Conservation (phyloP, 2,113 vertebrate genomes). For the Tachysurus fulvidraco region DNA sequence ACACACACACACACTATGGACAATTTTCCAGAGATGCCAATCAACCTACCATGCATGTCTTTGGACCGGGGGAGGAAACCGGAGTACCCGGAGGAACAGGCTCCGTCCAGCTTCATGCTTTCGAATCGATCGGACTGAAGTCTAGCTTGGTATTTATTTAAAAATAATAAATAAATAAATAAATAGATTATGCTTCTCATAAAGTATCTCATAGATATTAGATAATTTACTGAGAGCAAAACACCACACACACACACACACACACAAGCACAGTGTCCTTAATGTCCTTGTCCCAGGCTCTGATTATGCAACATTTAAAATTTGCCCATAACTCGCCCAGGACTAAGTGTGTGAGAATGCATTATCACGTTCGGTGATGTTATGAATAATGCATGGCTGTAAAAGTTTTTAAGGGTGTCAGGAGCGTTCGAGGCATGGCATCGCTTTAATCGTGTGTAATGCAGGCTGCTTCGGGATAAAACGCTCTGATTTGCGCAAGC, state of each 20-base stretch:
- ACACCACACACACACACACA: not conserved
- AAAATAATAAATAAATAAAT: not conserved
- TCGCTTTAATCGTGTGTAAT: constrained; percentile 30
- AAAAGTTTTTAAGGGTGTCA: constrained; percentile 22
- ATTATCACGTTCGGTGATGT: not conserved
- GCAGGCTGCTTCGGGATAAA: constrained; percentile 20
- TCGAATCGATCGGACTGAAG: not conserved
- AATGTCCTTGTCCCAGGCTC: constrained; percentile 11
- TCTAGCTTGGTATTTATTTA: not conserved
- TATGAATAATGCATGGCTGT: constrained; percentile 33
- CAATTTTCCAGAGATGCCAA: no score
- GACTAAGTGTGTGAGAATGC: constrained; percentile 25
- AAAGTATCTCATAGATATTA: not conserved
- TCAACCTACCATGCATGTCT: no score
- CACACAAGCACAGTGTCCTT: constrained; percentile 5
- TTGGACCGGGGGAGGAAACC: no score
- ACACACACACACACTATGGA: no score
- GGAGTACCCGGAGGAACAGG: no score
- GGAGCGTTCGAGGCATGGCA: not conserved
- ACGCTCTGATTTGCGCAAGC: constrained; percentile 31
- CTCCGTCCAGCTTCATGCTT: not conserved
- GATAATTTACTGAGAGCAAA: not conserved
- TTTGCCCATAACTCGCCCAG: constrained; percentile 11
- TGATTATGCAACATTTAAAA: constrained; percentile 29
- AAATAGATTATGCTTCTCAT: not conserved